phyloP scores from a whole-genome alignment of 1,140 invertebrate species.

The Laupala kohalensis region DNA sequence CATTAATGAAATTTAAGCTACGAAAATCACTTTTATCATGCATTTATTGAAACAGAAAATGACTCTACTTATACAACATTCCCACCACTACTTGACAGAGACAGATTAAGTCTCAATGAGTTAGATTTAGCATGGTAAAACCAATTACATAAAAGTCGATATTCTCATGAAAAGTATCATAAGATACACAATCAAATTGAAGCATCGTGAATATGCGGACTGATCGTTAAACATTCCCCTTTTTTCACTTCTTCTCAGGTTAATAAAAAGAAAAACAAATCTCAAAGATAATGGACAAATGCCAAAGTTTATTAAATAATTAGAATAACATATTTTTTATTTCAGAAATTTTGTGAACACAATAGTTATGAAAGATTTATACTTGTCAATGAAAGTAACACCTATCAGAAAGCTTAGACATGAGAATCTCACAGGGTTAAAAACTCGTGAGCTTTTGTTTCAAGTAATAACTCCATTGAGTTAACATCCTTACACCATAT shows the following conservation, averaged over 20 bases:
- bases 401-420: background rate
- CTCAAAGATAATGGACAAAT: background rate
- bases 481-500: conserved; percentile 72
- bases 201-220: background rate
- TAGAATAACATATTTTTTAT: background rate
- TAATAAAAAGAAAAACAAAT: background rate
- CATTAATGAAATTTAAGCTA: too few species aligned
- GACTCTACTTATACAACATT: too few species aligned
- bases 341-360: background rate
- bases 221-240: background rate
- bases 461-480: conserved; percentile 65
- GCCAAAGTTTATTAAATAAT: too few species aligned
- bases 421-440: conserved; percentile 45
- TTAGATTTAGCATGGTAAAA: background rate
- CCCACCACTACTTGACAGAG: background rate
- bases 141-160: background rate
- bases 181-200: too few species aligned
- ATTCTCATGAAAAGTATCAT: background rate
- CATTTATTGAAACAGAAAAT: too few species aligned
- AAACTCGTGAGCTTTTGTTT: conserved; percentile 72
- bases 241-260: background rate
- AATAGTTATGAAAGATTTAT: background rate
- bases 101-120: background rate
- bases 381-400: background rate
- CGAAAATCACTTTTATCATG: too few species aligned